Percentiles rank a stretch among this genome's conserved stretches.
Conservation (phyloP, 2,888 invertebrate species). For the Pachycephus smyrnensis region DNA sequence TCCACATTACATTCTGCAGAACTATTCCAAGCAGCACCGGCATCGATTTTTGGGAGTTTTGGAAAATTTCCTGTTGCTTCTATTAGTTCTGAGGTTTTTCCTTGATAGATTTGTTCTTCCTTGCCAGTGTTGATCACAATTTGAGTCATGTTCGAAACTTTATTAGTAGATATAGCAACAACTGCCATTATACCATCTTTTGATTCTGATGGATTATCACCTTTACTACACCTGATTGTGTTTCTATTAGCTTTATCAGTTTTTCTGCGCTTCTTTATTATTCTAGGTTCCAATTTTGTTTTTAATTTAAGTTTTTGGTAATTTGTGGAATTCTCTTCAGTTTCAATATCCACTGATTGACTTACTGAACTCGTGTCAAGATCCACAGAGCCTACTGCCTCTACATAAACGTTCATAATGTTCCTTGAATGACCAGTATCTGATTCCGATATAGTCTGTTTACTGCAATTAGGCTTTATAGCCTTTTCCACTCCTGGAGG, state of each 20-base stretch:
- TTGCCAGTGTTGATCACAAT: constrained; percentile 63
- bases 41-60: constrained; percentile 47
- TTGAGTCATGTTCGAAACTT: constrained; percentile 63
- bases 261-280: constrained; percentile 33
- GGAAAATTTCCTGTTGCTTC: constrained; percentile 60
- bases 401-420: constrained; percentile 18
- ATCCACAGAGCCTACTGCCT: constrained; percentile 14
- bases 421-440: background rate
- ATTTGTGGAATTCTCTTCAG: background rate
- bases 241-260: background rate
- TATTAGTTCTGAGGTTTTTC: constrained; percentile 63
- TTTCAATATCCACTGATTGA: background rate
- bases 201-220: constrained; percentile 31
- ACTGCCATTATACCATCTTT: constrained; percentile 60
- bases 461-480: background rate
- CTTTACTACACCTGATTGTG: constrained; percentile 15
- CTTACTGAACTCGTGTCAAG: constrained; percentile 2
- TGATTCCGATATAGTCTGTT: background rate
- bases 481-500: constrained; percentile 19
- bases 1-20: constrained; percentile 32
- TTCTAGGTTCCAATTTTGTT: constrained; percentile 35
- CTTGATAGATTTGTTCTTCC: constrained; percentile 63
- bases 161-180: constrained; percentile 65
- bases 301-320: constrained; percentile 14
- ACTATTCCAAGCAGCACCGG: constrained; percentile 33